Evolutionary conservation across 1,140 invertebrate genomes (phyloP).

Genomic region (Panagrolaimus sp.): DNA sequence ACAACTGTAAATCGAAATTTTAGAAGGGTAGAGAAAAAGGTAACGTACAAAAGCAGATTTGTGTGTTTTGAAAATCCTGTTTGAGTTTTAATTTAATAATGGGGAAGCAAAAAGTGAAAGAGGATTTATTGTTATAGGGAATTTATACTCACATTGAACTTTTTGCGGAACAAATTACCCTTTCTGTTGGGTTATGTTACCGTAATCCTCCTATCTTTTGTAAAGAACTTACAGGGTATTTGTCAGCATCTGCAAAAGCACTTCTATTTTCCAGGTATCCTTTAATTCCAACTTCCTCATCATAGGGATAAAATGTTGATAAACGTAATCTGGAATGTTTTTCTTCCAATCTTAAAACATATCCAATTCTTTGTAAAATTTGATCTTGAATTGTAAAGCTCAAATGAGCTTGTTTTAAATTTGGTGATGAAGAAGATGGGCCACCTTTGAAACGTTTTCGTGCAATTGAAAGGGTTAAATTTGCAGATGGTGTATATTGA

Average conservation of each 20-base stretch:
- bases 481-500: slow-evolving; percentile 12
- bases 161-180: too few species aligned
- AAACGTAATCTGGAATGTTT: not conserved
- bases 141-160: too few species aligned
- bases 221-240: not conserved
- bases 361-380: not conserved
- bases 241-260: not conserved
- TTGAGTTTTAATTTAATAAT: too few species aligned
- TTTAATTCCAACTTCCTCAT: not conserved
- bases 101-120: too few species aligned
- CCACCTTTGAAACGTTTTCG: not conserved
- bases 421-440: not conserved
- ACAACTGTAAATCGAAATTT: too few species aligned
- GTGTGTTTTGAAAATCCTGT: too few species aligned
- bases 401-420: not conserved
- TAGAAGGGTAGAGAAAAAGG: not conserved
- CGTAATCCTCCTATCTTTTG: too few species aligned
- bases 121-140: too few species aligned
- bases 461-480: not conserved
- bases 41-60: not conserved
- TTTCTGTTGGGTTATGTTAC: too few species aligned
- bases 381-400: not conserved
- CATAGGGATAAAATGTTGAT: slow-evolving; percentile 3
- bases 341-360: slow-evolving; percentile 1
- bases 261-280: not conserved